phyloP scores from a whole-genome alignment of 2,797 vertebrate species.

The Xyrichtys novacula region DNA sequence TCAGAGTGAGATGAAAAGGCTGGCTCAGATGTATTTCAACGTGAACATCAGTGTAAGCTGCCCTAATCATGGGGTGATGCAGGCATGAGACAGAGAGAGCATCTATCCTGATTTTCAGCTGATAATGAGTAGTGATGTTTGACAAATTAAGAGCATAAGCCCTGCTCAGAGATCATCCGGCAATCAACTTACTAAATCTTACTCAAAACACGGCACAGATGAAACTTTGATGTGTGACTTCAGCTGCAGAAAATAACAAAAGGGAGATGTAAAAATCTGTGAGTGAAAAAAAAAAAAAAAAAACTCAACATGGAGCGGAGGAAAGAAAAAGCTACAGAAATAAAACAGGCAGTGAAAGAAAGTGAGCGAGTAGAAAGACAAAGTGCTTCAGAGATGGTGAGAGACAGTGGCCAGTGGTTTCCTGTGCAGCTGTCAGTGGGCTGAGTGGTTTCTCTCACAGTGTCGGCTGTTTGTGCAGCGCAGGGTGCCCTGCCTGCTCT shows the following conservation, averaged over 20 bases:
- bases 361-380: constrained; percentile 58
- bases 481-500: constrained; percentile 77
- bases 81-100: constrained; percentile 49
- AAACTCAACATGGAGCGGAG: background rate
- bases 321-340: constrained; percentile 16
- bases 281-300: constrained; percentile 11
- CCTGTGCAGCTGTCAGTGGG: constrained; percentile 79
- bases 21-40: constrained; percentile 75
- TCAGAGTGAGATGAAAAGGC: constrained; percentile 78
- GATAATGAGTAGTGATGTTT: constrained; percentile 70
- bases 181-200: constrained; percentile 59
- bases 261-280: constrained; percentile 24
- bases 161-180: constrained; percentile 57
- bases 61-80: constrained; percentile 64
- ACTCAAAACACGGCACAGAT: constrained; percentile 29
- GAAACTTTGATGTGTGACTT: constrained; percentile 35
- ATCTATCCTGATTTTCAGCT: constrained; percentile 56
- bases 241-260: constrained; percentile 25
- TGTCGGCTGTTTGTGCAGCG: constrained; percentile 77
- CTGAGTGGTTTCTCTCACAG: constrained; percentile 83
- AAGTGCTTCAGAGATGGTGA: constrained; percentile 58
- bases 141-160: constrained; percentile 69
- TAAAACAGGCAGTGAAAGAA: constrained; percentile 40
- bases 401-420: constrained; percentile 74
- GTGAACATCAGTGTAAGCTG: constrained; percentile 71